Base-by-base conservation (phyloP, 2,797 vertebrate species). In the Tolypeutes matacus region DNA sequence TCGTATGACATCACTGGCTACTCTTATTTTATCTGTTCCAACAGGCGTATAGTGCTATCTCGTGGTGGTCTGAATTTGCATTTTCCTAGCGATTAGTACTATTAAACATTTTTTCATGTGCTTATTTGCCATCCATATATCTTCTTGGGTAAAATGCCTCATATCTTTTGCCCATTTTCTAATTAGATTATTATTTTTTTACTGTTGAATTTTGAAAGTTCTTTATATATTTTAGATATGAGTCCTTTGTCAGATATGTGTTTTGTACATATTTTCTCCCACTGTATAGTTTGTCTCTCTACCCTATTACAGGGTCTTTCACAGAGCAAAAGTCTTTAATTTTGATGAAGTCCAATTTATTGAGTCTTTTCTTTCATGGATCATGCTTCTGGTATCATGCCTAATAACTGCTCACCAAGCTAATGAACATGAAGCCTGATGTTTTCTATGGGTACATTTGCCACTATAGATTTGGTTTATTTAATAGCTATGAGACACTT, bases 41-140 rank as follows among this genome's bases (percentile, higher is more conserved):
- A 15, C 5, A 53, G 17, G 29, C 3, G 23, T 31, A 13, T 14
- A 29, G n/a, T 34, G 60, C 29, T 85, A 2, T 14, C 21, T 72
- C 46, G 5, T 1, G 3, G 31, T 5, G 31, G 64, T n/a, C 29
- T 65, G 31, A n/a, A 65, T 65, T n/a, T 65, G 64, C 31, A 0
- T 34, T 53, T 80, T 25, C 23, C 87, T 80, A 7, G 18, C 1
- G 53, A 8, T 64, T 34, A 20, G 42, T 36, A 13, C 46, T 46
- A 46, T 25, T 42, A n/a, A 42, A 29, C 31, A 25, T 34, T 8
- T 78, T 15, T 29, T 72, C 76, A 23, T 15, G 46, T 21, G 67
- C 36, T 65, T 21, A n/a, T 25, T 13, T 72, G 53, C 34, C 23
- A 15, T 42, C 1, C 7, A 0, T 2, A 13, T 8, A 8, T 29